These are phyloP conservation scores for Danaus plexippus DNA, from an alignment of 1,140 invertebrate genomes.

Conservation along the genomic window DNA sequence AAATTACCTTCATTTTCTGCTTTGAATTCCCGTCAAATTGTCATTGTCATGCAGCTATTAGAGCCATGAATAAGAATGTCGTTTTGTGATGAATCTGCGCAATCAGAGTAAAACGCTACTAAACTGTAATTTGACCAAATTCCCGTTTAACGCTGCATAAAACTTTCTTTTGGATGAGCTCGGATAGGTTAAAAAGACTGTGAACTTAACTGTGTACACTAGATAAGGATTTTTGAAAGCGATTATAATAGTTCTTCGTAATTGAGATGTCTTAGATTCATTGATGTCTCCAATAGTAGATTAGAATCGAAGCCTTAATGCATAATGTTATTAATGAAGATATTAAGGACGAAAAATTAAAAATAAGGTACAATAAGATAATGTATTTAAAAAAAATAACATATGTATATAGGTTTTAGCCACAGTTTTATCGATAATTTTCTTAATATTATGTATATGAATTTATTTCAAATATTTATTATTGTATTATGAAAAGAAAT, in stretches of 20 bases:
- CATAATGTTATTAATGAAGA: background rate
- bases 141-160: constrained; percentile 51
- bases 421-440: no score
- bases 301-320: constrained; percentile 1
- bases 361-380: no score
- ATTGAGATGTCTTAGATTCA: background rate
- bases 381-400: no score
- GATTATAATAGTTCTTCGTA: constrained; percentile 15
- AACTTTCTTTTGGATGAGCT: constrained; percentile 56
- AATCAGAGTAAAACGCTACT: constrained; percentile 62
- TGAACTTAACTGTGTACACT: constrained; percentile 35
- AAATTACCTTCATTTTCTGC: constrained; percentile 13
- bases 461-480: no score
- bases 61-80: constrained; percentile 32
- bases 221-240: constrained; percentile 27
- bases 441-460: no score
- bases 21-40: constrained; percentile 36
- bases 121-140: constrained; percentile 58
- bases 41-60: constrained; percentile 45
- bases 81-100: constrained; percentile 44
- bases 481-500: no score
- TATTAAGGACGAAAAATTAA: no score
- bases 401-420: no score
- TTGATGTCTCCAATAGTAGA: background rate
- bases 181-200: constrained; percentile 59